Percentiles rank a stretch among this genome's conserved stretches.
Evolutionary conservation across 2,113 vertebrate genomes (phyloP).

Genomic region (Speoplatyrhinus poulsoni): DNA sequence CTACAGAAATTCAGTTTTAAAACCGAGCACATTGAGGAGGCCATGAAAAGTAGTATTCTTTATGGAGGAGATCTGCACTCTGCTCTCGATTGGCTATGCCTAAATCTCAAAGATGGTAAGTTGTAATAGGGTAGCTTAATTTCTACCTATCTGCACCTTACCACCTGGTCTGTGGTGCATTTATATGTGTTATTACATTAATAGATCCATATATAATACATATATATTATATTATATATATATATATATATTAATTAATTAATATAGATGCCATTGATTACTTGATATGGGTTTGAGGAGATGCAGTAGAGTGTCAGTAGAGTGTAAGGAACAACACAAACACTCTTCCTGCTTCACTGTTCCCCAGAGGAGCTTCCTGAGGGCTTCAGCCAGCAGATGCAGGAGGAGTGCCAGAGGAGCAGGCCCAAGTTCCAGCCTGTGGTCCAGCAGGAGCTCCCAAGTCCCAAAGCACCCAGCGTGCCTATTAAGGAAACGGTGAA

Average conservation of each 20-base stretch:
- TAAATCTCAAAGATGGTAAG: conserved; percentile 93
- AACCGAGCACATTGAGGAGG: conserved; percentile 93
- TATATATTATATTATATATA: too few relatives aligned
- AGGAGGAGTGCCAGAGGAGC: conserved; percentile 85
- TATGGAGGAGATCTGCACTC: conserved; percentile 96
- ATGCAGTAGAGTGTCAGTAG: too few relatives aligned
- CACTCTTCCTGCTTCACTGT: not conserved
- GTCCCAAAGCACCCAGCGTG: conserved; percentile 52
- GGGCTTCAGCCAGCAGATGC: conserved; percentile 94
- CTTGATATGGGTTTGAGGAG: too few relatives aligned
- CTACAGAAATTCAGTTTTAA: conserved; percentile 91
- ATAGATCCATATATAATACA: too few relatives aligned
- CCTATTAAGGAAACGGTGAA: conserved; percentile 63
- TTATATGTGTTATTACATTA: too few relatives aligned
- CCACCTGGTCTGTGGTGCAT: not conserved
- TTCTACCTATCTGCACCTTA: not conserved
- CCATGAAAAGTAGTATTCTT: conserved; percentile 93
- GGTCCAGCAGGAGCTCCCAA: conserved; percentile 39
- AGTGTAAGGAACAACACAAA: not conserved
- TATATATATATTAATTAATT: too few relatives aligned
- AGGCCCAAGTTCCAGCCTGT: conserved; percentile 82
- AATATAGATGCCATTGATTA: too few relatives aligned
- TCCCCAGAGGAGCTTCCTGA: conserved; percentile 89
- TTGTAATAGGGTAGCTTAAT: not conserved
- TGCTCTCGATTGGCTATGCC: conserved; percentile 96